Percentiles rank a stretch among this genome's conserved stretches.
phyloP scores from a whole-genome alignment of 2,888 invertebrate species.

The Leptinotarsa tumamoca region DNA sequence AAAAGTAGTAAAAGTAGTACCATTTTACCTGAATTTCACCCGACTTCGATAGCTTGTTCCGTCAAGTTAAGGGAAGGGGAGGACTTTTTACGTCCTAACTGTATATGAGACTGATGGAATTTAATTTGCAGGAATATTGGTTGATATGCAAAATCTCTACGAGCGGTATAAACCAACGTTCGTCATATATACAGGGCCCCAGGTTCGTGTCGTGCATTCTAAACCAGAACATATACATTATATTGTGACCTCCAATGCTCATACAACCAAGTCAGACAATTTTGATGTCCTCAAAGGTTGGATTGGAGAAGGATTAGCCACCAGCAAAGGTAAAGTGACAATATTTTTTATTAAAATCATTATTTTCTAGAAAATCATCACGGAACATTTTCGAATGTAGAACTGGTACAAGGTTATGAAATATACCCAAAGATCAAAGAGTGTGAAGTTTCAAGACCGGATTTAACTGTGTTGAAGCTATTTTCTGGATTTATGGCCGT shows the following conservation, averaged over 20 bases:
- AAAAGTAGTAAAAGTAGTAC: too few species aligned
- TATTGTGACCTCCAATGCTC: conserved; percentile 20
- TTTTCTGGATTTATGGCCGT: too few species aligned
- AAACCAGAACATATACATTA: conserved; percentile 17
- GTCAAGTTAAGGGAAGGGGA: too few species aligned
- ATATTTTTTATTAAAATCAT: neutral
- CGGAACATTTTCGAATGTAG: too few species aligned
- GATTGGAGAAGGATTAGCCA: conserved; percentile 22
- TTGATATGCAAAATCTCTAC: conserved; percentile 24
- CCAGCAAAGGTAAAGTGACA: conserved; percentile 20
- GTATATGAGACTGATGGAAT: neutral
- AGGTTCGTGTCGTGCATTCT: conserved; percentile 22
- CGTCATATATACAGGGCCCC: conserved; percentile 24
- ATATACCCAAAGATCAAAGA: too few species aligned
- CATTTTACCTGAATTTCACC: too few species aligned
- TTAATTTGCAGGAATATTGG: conserved; percentile 18
- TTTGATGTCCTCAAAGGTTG: conserved; percentile 24
- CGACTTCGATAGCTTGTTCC: too few species aligned
- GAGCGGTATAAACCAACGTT: conserved; percentile 25
- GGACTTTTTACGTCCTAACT: too few species aligned
- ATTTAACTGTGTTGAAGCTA: too few species aligned
- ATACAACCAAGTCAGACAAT: conserved; percentile 24
- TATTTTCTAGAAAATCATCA: too few species aligned
- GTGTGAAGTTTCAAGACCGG: too few species aligned
- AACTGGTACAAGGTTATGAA: too few species aligned